A percentile compares a stretch with the other conserved stretches of the same genome.
These are phyloP conservation scores for Sula dactylatra DNA, from an alignment of 2,113 vertebrate genomes.

Conservation along the genomic window DNA sequence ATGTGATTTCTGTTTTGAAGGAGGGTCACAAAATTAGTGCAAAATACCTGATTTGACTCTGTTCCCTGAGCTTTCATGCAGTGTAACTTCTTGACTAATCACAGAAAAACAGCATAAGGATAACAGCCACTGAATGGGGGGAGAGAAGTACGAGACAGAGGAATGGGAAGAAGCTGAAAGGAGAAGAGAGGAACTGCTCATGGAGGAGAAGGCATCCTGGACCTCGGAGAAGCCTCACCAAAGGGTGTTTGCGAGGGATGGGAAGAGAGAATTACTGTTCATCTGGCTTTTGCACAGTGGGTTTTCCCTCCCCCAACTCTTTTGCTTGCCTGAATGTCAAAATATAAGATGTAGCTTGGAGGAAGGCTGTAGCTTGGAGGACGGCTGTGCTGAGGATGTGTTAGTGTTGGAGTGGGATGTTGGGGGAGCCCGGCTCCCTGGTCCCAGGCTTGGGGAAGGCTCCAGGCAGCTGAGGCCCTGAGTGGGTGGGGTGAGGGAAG, in stretches of 20 bases:
- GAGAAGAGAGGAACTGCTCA: neutral
- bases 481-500: neutral
- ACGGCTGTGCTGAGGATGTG: neutral
- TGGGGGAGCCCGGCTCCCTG: neutral
- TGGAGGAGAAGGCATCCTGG: neutral
- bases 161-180: neutral
- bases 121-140: neutral
- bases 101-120: neutral
- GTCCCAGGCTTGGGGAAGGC: neutral
- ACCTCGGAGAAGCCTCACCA: neutral
- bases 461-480: accelerated
- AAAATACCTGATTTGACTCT: neutral
- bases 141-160: neutral
- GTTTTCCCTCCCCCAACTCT: accelerated
- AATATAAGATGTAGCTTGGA: neutral
- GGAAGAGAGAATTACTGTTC: neutral
- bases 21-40: neutral
- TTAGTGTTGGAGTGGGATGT: neutral
- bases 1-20: neutral
- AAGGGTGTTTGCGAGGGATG: neutral
- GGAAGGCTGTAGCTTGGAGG: neutral
- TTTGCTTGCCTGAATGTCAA: neutral
- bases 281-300: neutral
- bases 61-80: neutral
- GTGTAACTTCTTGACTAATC: neutral